Percentiles rank a stretch among this genome's conserved stretches.
phyloP scores from a whole-genome alignment of 2,888 invertebrate species.

The Temnothorax rugatulus region DNA sequence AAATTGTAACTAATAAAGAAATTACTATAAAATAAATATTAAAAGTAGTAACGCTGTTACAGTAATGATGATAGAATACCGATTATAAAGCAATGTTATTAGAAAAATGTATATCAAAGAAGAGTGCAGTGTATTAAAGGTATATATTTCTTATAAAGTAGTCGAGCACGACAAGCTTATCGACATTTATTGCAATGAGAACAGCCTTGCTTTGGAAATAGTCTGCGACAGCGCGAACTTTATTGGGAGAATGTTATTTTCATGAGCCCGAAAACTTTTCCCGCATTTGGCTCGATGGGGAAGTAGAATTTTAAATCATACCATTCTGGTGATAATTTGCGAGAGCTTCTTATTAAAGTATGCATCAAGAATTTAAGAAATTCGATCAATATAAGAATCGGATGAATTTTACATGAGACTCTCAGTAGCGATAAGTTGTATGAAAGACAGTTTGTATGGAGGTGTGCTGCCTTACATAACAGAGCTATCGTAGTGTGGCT shows the following conservation, averaged over 20 bases:
- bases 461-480: slow-evolving; percentile 19
- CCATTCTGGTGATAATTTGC: slow-evolving; percentile 54
- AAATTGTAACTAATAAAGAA: neutral
- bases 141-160: neutral
- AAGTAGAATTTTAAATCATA: slow-evolving; percentile 54
- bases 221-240: slow-evolving; percentile 45
- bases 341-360: slow-evolving; percentile 53
- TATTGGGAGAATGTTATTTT: slow-evolving; percentile 53
- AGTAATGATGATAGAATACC: neutral
- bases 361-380: slow-evolving; percentile 57
- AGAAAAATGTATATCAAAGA: neutral
- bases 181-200: slow-evolving; percentile 38
- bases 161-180: slow-evolving; percentile 28
- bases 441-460: slow-evolving; percentile 42
- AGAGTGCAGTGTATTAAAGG: neutral
- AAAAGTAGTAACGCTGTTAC: neutral
- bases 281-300: slow-evolving; percentile 22
- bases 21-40: neutral
- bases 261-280: slow-evolving; percentile 54
- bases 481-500: neutral
- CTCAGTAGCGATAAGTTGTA: slow-evolving; percentile 56
- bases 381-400: slow-evolving; percentile 56
- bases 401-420: slow-evolving; percentile 62
- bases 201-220: slow-evolving; percentile 6
- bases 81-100: neutral